Evolutionary conservation across 2,888 invertebrate species (phyloP).

Genomic region (Danaus chrysippus): DNA sequence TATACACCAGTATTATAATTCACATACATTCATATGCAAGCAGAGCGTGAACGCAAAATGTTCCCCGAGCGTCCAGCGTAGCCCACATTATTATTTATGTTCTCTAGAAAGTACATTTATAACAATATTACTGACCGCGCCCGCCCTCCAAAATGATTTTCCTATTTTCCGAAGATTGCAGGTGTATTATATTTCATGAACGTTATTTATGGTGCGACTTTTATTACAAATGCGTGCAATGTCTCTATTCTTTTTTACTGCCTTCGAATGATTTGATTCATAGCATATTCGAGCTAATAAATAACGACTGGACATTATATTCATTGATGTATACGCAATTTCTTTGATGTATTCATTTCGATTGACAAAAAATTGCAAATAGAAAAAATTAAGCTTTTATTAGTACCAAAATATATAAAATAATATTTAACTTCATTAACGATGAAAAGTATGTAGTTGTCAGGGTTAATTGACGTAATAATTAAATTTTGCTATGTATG

Average conservation of each 20-base stretch:
- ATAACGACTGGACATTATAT: not conserved
- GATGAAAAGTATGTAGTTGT: too few relatives aligned
- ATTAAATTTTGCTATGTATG: too few relatives aligned
- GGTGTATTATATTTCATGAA: constrained; percentile 80
- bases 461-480: too few relatives aligned
- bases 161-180: constrained; percentile 79
- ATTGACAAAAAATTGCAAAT: too few relatives aligned
- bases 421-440: too few relatives aligned
- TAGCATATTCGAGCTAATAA: constrained; percentile 47
- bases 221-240: constrained; percentile 79
- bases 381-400: too few relatives aligned
- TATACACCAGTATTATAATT: constrained; percentile 14
- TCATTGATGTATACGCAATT: not conserved
- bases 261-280: constrained; percentile 69
- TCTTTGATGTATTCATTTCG: not conserved
- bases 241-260: constrained; percentile 78
- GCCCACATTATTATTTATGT: constrained; percentile 76
- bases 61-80: constrained; percentile 44
- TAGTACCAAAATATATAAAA: too few relatives aligned
- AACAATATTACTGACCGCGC: constrained; percentile 78
- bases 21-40: constrained; percentile 30
- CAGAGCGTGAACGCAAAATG: constrained; percentile 32
- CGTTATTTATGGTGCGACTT: constrained; percentile 78
- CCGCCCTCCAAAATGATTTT: constrained; percentile 77
- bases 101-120: constrained; percentile 76